phyloP scores from a whole-genome alignment of 2,888 invertebrate species.

The Saturnia japonica region DNA sequence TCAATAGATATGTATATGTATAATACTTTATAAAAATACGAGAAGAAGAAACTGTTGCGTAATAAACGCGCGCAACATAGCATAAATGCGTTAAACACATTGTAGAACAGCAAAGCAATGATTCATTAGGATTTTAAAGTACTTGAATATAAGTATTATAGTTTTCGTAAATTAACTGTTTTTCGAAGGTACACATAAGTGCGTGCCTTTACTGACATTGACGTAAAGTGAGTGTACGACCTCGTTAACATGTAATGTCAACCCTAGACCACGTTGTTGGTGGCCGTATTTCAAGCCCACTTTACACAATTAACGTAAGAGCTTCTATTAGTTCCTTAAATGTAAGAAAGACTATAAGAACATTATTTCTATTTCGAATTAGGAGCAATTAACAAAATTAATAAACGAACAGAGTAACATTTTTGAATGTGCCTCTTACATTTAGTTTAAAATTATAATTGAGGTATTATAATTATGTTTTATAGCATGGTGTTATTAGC shows the following conservation, averaged over 20 bases:
- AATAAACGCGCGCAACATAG: not conserved
- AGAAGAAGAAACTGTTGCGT: not conserved
- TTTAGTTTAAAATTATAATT: conserved; percentile 25
- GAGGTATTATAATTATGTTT: conserved; percentile 35
- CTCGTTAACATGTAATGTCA: conserved; percentile 47
- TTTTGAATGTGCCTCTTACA: conserved; percentile 1
- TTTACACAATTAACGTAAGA: conserved; percentile 37
- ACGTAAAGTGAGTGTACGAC: conserved; percentile 34
- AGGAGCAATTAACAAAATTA: conserved; percentile 29
- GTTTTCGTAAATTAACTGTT: conserved; percentile 15
- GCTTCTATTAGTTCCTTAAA: conserved; percentile 26
- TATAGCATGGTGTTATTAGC: conserved; percentile 47
- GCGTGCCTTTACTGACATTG: conserved; percentile 31
- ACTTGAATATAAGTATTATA: not conserved
- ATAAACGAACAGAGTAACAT: conserved; percentile 25
- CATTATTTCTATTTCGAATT: conserved; percentile 17
- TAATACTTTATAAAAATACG: not conserved
- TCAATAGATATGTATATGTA: too few relatives aligned
- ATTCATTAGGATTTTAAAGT: not conserved
- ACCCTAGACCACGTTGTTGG: conserved; percentile 37
- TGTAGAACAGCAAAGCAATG: conserved; percentile 9
- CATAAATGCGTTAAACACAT: not conserved
- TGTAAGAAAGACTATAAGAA: conserved; percentile 13
- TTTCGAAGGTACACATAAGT: conserved; percentile 21
- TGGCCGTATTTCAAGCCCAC: conserved; percentile 41